A percentile compares a stretch with the other conserved stretches of the same genome.
phyloP scores from a whole-genome alignment of 2,113 vertebrate species.

The Python bivittatus region DNA sequence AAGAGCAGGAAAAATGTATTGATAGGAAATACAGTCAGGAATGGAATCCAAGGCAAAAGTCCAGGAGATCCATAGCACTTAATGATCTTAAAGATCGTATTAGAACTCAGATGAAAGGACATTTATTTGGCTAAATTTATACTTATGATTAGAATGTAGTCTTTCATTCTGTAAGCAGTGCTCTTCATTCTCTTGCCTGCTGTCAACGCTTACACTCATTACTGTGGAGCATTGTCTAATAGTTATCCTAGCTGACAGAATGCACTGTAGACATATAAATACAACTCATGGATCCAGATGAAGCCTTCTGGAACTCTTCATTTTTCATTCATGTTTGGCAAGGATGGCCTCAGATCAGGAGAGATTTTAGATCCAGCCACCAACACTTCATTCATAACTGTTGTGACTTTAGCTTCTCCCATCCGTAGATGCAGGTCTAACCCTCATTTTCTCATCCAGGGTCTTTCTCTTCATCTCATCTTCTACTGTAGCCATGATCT shows the following conservation, averaged over 20 bases:
- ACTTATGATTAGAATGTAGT: neutral
- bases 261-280: neutral
- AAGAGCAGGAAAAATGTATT: constrained; percentile 11
- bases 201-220: neutral
- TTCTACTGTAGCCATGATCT: neutral
- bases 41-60: constrained; percentile 38
- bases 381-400: neutral
- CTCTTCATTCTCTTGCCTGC: neutral
- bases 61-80: constrained; percentile 15
- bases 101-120: constrained; percentile 41
- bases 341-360: neutral
- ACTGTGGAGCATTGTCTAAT: constrained; percentile 15
- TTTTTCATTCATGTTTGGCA: neutral
- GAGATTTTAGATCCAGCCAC: neutral
- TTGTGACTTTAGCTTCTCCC: neutral
- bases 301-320: neutral
- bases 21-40: constrained; percentile 29
- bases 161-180: neutral
- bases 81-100: constrained; percentile 40
- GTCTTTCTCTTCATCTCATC: neutral
- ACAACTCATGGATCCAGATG: neutral
- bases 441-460: neutral
- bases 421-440: neutral
- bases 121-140: constrained; percentile 42
- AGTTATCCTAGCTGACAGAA: neutral